phyloP scores from a whole-genome alignment of 2,797 vertebrate genomes.

The Thamnophis elegans region DNA sequence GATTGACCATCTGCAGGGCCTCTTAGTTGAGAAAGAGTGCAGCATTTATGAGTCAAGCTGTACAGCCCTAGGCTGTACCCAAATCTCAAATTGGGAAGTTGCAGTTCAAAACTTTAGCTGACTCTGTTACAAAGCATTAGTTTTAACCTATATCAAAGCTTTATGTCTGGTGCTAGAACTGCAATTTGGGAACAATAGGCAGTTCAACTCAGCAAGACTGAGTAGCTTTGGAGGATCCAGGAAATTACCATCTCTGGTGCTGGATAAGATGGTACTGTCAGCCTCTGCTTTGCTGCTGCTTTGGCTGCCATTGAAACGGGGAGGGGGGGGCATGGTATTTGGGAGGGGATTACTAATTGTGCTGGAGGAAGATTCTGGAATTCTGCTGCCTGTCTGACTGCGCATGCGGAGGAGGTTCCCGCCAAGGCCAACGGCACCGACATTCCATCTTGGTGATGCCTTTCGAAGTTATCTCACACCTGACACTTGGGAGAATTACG shows the following conservation, averaged over 20 bases:
- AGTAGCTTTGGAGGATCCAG: background rate
- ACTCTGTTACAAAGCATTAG: background rate
- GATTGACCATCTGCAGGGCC: background rate
- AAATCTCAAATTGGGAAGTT: background rate
- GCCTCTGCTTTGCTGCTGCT: too few species aligned
- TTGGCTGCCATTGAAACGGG: too few species aligned
- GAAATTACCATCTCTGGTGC: background rate
- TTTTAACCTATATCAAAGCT: background rate
- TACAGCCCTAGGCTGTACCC: background rate
- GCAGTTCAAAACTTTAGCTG: background rate
- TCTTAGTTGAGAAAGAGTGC: background rate
- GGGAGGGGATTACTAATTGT: too few species aligned
- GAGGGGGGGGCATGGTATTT: too few species aligned
- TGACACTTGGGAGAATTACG: too few species aligned
- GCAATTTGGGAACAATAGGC: background rate
- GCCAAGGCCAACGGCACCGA: too few species aligned
- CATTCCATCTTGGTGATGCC: too few species aligned
- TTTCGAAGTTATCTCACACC: too few species aligned
- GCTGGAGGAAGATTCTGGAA: too few species aligned
- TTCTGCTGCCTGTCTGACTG: too few species aligned
- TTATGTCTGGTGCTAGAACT: background rate
- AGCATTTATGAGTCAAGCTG: background rate
- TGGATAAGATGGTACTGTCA: too few species aligned
- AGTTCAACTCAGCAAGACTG: background rate
- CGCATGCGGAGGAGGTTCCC: too few species aligned